phyloP scores from a whole-genome alignment of 2,888 invertebrate genomes.

The Mesoligia furuncula region DNA sequence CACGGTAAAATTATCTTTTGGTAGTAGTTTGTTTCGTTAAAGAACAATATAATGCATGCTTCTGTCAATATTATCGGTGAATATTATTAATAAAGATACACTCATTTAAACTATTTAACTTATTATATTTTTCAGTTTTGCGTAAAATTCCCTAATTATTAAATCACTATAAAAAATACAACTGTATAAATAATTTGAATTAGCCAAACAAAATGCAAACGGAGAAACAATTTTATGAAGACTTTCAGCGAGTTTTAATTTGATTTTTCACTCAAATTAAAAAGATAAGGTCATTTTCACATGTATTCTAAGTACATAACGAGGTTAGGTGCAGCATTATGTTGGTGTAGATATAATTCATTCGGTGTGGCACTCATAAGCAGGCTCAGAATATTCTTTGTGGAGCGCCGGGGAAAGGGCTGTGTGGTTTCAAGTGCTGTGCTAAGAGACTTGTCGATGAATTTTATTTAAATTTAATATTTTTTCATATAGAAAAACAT shows the following conservation, averaged over 20 bases:
- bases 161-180: neutral
- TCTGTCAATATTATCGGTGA: neutral
- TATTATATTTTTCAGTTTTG: neutral
- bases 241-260: slow-evolving; percentile 41
- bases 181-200: neutral
- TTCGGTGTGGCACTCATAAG: slow-evolving; percentile 65
- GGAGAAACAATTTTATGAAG: slow-evolving; percentile 3
- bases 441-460: slow-evolving; percentile 28
- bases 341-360: slow-evolving; percentile 63
- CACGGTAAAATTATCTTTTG: slow-evolving; percentile 4
- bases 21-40: neutral
- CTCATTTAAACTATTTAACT: neutral
- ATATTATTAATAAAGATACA: neutral
- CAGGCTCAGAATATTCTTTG: slow-evolving; percentile 70
- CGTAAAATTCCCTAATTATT: neutral
- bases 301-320: slow-evolving; percentile 57
- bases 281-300: slow-evolving; percentile 43
- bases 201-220: neutral
- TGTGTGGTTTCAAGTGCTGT: slow-evolving; percentile 65
- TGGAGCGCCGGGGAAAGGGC: slow-evolving; percentile 62
- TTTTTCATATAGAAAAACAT: neutral
- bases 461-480: neutral
- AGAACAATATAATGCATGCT: neutral
- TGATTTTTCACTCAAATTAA: slow-evolving; percentile 56
- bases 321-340: slow-evolving; percentile 56